phyloP scores from a whole-genome alignment of 1,140 invertebrate genomes.

The Steinernema feltiae region DNA sequence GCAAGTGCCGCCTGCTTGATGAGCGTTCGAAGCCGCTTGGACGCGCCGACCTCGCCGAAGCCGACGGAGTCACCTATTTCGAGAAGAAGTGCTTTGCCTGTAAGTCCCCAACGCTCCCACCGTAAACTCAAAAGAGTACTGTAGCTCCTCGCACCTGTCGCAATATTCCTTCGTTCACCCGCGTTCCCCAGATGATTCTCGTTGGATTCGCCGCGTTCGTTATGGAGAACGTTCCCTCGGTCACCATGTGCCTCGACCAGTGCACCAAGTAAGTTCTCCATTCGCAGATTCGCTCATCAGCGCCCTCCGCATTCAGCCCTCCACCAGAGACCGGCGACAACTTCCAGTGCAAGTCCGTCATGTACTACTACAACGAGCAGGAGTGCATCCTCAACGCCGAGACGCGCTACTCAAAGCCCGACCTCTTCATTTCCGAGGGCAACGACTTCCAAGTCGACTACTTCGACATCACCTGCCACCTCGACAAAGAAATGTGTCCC shows the following conservation, averaged over 20 bases:
- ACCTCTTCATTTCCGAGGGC: constrained; percentile 57
- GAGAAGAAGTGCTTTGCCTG: constrained; percentile 58
- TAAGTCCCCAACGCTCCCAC: constrained; percentile 18
- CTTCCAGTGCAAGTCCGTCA: constrained; percentile 57
- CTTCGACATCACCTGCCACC: constrained; percentile 56
- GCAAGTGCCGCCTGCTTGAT: constrained; percentile 53
- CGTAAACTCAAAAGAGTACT: not conserved
- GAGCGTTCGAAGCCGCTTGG: constrained; percentile 55
- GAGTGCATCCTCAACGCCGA: constrained; percentile 57
- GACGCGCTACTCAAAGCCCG: constrained; percentile 52
- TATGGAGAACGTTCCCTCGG: constrained; percentile 58
- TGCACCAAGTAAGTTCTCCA: constrained; percentile 51
- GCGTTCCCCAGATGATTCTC: constrained; percentile 57
- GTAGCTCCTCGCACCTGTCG: constrained; percentile 55
- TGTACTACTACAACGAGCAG: constrained; percentile 58
- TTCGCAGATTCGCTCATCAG: not conserved
- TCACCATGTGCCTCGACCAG: constrained; percentile 58
- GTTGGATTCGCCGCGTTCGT: constrained; percentile 58
- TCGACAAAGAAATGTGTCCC: constrained; percentile 49
- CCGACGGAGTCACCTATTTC: constrained; percentile 52
- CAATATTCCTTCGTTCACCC: constrained; percentile 53
- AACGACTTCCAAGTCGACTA: constrained; percentile 57
- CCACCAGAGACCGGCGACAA: constrained; percentile 57
- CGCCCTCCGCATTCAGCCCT: constrained; percentile 50
- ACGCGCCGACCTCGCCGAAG: constrained; percentile 48